Percentiles rank a stretch among this genome's conserved stretches.
These are phyloP conservation scores for Brachionus sp. DNA, from an alignment of 1,140 invertebrate species.

Conservation along the genomic window DNA sequence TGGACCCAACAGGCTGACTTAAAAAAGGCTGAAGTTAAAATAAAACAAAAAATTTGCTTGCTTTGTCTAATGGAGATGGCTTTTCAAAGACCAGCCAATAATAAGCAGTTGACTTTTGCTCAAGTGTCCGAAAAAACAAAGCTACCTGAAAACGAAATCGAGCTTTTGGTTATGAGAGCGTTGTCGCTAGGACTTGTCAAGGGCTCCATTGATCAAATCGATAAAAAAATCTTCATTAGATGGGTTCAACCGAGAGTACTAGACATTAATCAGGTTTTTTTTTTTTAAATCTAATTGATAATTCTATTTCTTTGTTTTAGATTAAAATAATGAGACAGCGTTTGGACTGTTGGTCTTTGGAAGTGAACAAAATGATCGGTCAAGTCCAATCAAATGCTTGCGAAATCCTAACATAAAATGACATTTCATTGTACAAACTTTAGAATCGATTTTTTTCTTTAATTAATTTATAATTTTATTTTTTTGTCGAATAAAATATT, in stretches of 20 bases:
- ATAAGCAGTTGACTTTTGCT: constrained; percentile 76
- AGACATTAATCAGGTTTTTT: constrained; percentile 66
- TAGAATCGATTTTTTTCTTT: constrained; percentile 1
- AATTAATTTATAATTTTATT: background rate
- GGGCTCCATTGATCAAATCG: constrained; percentile 91
- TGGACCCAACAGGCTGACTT: constrained; percentile 80
- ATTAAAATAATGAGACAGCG: constrained; percentile 46
- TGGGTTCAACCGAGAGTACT: constrained; percentile 90
- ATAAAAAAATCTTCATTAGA: constrained; percentile 72
- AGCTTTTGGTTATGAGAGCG: constrained; percentile 95
- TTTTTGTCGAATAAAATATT: background rate
- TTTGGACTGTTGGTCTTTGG: background rate
- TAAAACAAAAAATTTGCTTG: constrained; percentile 87
- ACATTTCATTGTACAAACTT: background rate
- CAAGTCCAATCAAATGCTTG: constrained; percentile 36
- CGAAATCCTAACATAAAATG: constrained; percentile 27
- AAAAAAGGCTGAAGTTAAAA: constrained; percentile 73
- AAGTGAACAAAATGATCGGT: constrained; percentile 15
- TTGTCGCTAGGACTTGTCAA: constrained; percentile 86
- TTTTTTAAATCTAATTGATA: background rate
- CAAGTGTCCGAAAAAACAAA: constrained; percentile 83
- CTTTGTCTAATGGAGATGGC: constrained; percentile 93
- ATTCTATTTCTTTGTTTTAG: background rate
- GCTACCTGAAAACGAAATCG: constrained; percentile 76
- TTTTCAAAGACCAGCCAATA: constrained; percentile 67